Evolutionary conservation across 2,888 invertebrate genomes (phyloP).

Genomic region (Apodemia hepburni): DNA sequence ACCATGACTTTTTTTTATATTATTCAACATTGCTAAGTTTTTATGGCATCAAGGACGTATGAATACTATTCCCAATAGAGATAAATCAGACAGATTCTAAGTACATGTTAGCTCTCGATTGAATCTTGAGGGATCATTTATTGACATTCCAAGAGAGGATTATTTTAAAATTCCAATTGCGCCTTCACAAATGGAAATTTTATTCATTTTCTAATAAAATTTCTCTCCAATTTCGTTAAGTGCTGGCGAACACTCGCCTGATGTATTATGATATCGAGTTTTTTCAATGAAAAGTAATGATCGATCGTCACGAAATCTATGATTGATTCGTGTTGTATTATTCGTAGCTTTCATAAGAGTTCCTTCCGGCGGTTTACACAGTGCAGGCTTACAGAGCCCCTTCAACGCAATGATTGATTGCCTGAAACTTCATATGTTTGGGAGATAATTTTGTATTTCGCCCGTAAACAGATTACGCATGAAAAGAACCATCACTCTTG

Average conservation of each 20-base stretch:
- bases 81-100: conserved; percentile 53
- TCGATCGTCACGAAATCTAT: conserved; percentile 77
- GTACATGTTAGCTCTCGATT: conserved; percentile 51
- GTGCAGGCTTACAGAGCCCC: conserved; percentile 66
- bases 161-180: conserved; percentile 31
- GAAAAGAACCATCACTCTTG: conserved; percentile 67
- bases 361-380: conserved; percentile 63
- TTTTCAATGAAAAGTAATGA: conserved; percentile 73
- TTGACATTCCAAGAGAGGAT: conserved; percentile 43
- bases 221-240: conserved; percentile 26
- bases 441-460: conserved; percentile 78
- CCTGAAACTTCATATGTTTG: conserved; percentile 77
- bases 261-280: conserved; percentile 33
- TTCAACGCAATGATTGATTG: conserved; percentile 71
- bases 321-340: conserved; percentile 78
- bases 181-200: conserved; percentile 14
- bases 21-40: conserved; percentile 46
- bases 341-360: conserved; percentile 72
- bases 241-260: conserved; percentile 25
- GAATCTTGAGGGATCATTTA: conserved; percentile 64
- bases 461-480: conserved; percentile 75
- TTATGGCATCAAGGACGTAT: conserved; percentile 55
- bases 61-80: conserved; percentile 56
- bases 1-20: no score
- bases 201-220: conserved; percentile 13